Conservation (phyloP, 2,113 vertebrate genomes). For the Paralichthys olivaceus region DNA sequence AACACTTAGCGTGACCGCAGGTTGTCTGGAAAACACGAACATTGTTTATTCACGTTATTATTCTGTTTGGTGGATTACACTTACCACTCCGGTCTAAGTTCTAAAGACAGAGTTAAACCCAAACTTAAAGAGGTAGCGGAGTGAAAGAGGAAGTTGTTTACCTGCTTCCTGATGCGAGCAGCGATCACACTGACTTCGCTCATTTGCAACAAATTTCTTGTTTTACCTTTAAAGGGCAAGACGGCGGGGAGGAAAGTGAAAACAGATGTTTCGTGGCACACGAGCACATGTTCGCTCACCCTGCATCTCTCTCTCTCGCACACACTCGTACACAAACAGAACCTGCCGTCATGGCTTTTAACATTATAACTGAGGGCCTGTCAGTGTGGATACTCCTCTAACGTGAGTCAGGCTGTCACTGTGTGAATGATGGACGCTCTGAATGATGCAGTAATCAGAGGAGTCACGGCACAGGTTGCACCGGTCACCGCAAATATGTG, state of each 20-base stretch:
- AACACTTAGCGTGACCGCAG: too few relatives aligned
- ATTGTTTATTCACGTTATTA: too few relatives aligned
- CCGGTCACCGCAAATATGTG: constrained; percentile 31
- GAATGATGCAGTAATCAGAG: constrained; percentile 59
- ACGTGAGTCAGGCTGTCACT: constrained; percentile 38
- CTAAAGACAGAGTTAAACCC: too few relatives aligned
- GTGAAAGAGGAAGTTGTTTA: constrained; percentile 2
- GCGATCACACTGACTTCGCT: constrained; percentile 43
- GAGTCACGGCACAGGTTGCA: constrained; percentile 16
- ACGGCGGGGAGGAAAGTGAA: constrained; percentile 54
- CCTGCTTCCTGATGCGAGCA: constrained; percentile 50
- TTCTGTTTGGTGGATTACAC: too few relatives aligned
- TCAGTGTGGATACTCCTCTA: constrained; percentile 63
- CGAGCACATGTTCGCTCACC: not conserved
- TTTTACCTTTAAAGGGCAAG: constrained; percentile 57
- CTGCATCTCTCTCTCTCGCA: not conserved
- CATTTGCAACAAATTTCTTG: constrained; percentile 65
- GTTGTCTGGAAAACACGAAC: too few relatives aligned
- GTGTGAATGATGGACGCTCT: constrained; percentile 31
- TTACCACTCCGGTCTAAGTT: too few relatives aligned
- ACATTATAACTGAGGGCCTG: constrained; percentile 44
- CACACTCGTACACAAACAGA: not conserved
- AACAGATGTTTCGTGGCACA: constrained; percentile 64
- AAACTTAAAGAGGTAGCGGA: too few relatives aligned
- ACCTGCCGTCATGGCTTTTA: not conserved